Base-by-base conservation (phyloP, 30 jellyfish, hydroid and myxozoan genomes). In the Hydractinia echinata region DNA sequence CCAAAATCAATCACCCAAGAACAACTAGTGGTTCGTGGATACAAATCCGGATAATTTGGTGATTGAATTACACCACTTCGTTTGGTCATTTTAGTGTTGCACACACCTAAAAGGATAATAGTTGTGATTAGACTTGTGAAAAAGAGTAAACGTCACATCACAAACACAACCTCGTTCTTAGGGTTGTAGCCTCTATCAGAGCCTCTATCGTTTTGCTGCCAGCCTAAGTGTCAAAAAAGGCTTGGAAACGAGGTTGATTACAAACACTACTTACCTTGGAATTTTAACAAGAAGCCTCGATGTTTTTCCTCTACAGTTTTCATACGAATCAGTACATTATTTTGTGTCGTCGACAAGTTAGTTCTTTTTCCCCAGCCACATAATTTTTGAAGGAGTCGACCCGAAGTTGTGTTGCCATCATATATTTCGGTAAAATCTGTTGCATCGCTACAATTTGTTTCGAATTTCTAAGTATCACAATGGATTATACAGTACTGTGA, bases 1-100 rank as follows among this genome's bases (percentile, higher is more conserved):
- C 97, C 97, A 73, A 91, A 91, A 55, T 91, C 92, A 15, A 91
- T 73, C 39, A 61, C 67, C 97, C 97, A 91, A 20, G 72, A 82
- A 72, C 97, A 91, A 52, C 52, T 64, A 51, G 91, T 77, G 5
- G 87, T 50, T 4, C 91, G 85, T 20, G 97, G 97, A 62, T 91
- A 91, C 54, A 74, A 70, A 61, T 83, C 81, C 7, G 97, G 97
- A 76, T 81, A 86, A 56, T 86, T 82, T 15, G 97, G 97, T 50
- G 96, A 79, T 56, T 85, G 89, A 15, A 91, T 86, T 11, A 51
- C 55, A 5, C 96, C 96, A 6, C 50, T 62, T 8, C 66, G 72
- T 20, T 66, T 82, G n/a, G 72, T 79, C 86, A 74, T 61, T 53
- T 77, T 83, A n/a, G 70, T 18, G 6, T 54, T 82, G 95, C 97